phyloP scores from a whole-genome alignment of 2,888 invertebrate species.

The Venusia cambrica region DNA sequence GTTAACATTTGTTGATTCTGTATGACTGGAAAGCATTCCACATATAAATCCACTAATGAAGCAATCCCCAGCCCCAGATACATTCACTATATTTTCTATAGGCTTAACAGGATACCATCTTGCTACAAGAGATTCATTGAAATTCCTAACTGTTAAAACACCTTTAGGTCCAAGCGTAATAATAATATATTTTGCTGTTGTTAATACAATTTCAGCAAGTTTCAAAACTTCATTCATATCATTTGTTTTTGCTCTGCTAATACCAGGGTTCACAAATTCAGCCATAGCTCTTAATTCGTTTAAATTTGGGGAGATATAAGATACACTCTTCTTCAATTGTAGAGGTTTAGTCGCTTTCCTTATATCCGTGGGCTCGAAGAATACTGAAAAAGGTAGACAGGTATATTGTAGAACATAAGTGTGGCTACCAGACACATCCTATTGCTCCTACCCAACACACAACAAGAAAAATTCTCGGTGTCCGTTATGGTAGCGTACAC shows the following conservation, averaged over 20 bases:
- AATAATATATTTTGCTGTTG: slow-evolving; percentile 78
- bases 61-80: slow-evolving; percentile 93
- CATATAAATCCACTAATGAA: slow-evolving; percentile 86
- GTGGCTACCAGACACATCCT: slow-evolving; percentile 5
- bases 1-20: slow-evolving; percentile 81
- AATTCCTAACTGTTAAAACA: slow-evolving; percentile 66
- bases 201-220: slow-evolving; percentile 59
- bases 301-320: slow-evolving; percentile 89
- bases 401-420: slow-evolving; percentile 1
- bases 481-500: too few relatives aligned
- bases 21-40: slow-evolving; percentile 78
- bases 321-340: slow-evolving; percentile 64
- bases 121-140: slow-evolving; percentile 26
- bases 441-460: too few relatives aligned
- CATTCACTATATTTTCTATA: slow-evolving; percentile 81
- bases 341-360: slow-evolving; percentile 88
- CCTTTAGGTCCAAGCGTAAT: slow-evolving; percentile 84
- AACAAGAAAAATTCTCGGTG: too few relatives aligned
- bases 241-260: slow-evolving; percentile 31
- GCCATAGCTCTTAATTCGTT: slow-evolving; percentile 88
- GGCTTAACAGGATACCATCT: slow-evolving; percentile 60
- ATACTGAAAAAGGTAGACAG: slow-evolving; percentile 80
- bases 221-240: slow-evolving; percentile 47
- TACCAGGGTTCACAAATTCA: slow-evolving; percentile 55
- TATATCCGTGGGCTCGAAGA: slow-evolving; percentile 94